These are phyloP conservation scores for Numenius phaeopus DNA, from an alignment of 2,797 vertebrate genomes.

Conservation along the genomic window DNA sequence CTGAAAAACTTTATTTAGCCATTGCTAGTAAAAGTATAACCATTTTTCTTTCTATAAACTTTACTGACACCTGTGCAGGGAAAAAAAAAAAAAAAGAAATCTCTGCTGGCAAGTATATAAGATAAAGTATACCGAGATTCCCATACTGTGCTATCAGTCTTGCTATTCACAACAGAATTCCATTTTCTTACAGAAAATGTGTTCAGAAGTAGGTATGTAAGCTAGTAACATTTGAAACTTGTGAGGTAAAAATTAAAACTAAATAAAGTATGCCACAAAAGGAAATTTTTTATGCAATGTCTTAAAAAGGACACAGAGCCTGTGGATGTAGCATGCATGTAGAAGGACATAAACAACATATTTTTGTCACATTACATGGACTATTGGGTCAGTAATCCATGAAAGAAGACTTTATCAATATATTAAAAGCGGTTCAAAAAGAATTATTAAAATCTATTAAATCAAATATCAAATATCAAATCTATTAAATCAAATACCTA, in stretches of 20 bases:
- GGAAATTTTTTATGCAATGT: background rate
- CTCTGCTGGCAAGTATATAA: background rate
- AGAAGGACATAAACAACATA: conserved; percentile 35
- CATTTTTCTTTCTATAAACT: background rate
- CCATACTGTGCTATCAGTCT: background rate
- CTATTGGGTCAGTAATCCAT: conserved; percentile 37
- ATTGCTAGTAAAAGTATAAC: background rate
- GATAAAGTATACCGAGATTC: background rate
- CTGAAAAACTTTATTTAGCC: background rate
- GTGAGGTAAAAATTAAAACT: background rate
- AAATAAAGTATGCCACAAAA: background rate
- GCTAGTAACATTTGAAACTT: background rate
- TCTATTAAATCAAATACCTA: conserved; percentile 50
- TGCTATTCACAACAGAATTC: background rate
- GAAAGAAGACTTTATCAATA: conserved; percentile 63
- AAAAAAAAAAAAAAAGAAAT: too few species aligned
- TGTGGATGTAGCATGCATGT: background rate
- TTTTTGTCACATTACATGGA: conserved; percentile 44
- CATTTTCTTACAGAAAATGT: background rate
- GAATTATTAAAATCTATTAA: conserved; percentile 48
- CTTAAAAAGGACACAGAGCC: conserved; percentile 9
- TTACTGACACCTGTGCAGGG: background rate
- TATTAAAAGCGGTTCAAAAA: conserved; percentile 51
- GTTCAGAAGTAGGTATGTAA: background rate
- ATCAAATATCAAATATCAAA: conserved; percentile 49